phyloP scores from a whole-genome alignment of 2,113 vertebrate genomes.

The Nothoprocta pentlandii region DNA sequence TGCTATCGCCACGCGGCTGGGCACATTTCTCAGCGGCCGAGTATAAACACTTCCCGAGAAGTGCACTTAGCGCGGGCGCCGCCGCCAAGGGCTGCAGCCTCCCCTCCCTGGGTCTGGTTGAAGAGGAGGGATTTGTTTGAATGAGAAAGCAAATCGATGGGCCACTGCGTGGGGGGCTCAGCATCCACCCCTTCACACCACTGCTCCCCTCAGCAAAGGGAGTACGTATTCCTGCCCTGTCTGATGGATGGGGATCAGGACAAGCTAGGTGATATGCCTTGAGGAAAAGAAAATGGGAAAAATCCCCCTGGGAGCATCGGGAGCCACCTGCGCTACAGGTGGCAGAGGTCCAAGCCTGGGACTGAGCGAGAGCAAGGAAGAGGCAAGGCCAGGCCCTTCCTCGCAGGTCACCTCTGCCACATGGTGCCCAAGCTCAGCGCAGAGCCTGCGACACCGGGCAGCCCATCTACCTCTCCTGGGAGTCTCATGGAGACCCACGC shows the following conservation, averaged over 20 bases:
- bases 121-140: conserved; percentile 20
- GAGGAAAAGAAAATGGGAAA: neutral
- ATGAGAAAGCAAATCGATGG: neutral
- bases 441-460: rapidly evolving
- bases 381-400: neutral
- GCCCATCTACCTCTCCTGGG: neutral
- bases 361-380: neutral
- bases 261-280: neutral
- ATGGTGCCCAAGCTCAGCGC: neutral
- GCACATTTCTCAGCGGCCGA: neutral
- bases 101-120: conserved; percentile 5
- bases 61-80: conserved; percentile 23
- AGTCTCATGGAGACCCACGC: rapidly evolving
- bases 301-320: rapidly evolving
- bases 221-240: neutral
- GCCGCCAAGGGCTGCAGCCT: conserved; percentile 52
- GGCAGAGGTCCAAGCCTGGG: too few relatives aligned
- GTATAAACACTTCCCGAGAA: conserved; percentile 60
- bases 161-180: neutral
- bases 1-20: neutral
- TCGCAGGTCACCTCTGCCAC: neutral
- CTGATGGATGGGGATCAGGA: neutral
- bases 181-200: too few relatives aligned
- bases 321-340: neutral
- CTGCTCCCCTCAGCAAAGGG: too few relatives aligned